Conservation (phyloP, 2,888 invertebrate species). For the Sympetrum striolatum region DNA sequence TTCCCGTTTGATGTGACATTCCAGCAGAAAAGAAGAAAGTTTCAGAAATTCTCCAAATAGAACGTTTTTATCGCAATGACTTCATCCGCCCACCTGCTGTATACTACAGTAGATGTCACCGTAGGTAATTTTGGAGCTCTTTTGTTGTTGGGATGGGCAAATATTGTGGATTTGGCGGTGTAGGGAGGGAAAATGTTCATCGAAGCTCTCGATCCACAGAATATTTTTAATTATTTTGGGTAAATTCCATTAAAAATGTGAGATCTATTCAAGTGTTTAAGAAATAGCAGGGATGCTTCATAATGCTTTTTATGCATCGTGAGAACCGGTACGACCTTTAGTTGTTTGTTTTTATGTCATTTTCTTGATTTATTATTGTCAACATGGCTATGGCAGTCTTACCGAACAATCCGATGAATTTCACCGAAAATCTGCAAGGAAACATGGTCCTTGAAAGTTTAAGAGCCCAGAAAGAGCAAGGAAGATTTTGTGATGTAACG, state of each 20-base stretch:
- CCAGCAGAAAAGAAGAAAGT: slow-evolving; percentile 50
- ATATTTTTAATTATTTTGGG: background rate
- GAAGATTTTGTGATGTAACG: slow-evolving; percentile 68
- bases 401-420: slow-evolving; percentile 54
- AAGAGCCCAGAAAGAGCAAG: slow-evolving; percentile 63
- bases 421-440: slow-evolving; percentile 58
- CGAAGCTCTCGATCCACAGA: background rate
- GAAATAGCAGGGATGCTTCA: background rate
- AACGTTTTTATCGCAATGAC: background rate
- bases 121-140: slow-evolving; percentile 2
- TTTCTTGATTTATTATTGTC: slow-evolving; percentile 33
- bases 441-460: slow-evolving; percentile 58
- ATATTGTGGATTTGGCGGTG: slow-evolving; percentile 34
- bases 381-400: slow-evolving; percentile 39
- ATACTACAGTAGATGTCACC: slow-evolving; percentile 29
- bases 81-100: slow-evolving; percentile 35
- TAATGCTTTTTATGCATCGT: slow-evolving; percentile 7
- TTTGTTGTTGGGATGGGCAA: slow-evolving; percentile 42
- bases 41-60: background rate
- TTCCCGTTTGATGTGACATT: slow-evolving; percentile 93
- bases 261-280: background rate
- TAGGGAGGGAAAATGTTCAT: slow-evolving; percentile 9
- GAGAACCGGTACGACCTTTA: slow-evolving; percentile 33
- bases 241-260: background rate
- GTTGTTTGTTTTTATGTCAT: slow-evolving; percentile 12